These are phyloP conservation scores for Lepisosteus oculatus DNA, from an alignment of 2,113 vertebrate genomes.

Conservation along the genomic window DNA sequence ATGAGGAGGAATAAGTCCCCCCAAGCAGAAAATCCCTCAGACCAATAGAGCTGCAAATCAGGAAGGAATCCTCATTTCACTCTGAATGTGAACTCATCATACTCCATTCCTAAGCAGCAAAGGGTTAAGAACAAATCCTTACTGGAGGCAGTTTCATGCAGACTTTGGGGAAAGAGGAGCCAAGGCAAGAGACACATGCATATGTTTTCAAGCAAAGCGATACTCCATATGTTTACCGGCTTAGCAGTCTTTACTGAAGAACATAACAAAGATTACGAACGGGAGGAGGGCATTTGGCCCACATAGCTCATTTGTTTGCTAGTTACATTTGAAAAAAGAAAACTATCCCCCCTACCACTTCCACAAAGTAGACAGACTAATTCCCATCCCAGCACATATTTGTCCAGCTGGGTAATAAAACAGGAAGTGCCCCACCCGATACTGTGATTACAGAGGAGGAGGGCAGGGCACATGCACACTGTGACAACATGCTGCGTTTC, in stretches of 20 bases:
- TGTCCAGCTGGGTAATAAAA: not conserved
- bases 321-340: too few species aligned
- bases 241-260: not conserved
- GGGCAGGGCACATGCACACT: too few species aligned
- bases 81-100: not conserved
- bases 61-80: not conserved
- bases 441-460: not conserved
- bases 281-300: too few species aligned
- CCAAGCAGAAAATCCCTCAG: not conserved
- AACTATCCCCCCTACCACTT: too few species aligned
- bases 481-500: too few species aligned
- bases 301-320: too few species aligned
- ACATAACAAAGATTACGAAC: too few species aligned
- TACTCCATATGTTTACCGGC: too few species aligned
- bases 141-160: not conserved
- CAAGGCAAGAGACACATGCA: not conserved
- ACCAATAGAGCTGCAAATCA: not conserved
- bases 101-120: not conserved
- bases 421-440: not conserved
- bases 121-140: not conserved
- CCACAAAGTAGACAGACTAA: constrained; percentile 8
- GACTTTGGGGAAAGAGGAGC: not conserved
- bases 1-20: not conserved
- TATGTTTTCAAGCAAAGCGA: constrained; percentile 1
- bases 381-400: constrained; percentile 2